Conservation (phyloP, 2,888 invertebrate genomes). For the Synanthedon tipuliformis region DNA sequence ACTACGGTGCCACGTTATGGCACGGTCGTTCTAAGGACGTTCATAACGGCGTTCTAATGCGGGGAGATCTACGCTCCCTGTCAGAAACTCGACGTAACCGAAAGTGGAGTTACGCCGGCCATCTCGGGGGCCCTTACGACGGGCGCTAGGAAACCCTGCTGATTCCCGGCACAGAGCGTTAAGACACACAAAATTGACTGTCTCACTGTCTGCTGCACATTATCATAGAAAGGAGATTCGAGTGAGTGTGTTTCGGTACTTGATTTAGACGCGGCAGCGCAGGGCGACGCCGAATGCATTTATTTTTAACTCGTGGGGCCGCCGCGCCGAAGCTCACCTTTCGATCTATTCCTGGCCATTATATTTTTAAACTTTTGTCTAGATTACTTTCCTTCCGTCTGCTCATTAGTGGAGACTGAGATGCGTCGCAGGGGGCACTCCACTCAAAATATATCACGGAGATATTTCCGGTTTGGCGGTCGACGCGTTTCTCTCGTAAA, state of each 20-base stretch:
- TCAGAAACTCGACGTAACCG: too few relatives aligned
- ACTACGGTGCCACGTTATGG: too few relatives aligned
- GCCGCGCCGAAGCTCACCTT: constrained; percentile 64
- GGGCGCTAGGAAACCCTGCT: too few relatives aligned
- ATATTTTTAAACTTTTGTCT: constrained; percentile 69
- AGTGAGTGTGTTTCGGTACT: constrained; percentile 9
- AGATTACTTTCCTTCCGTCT: constrained; percentile 66
- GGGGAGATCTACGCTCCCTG: too few relatives aligned
- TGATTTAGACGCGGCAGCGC: constrained; percentile 24
- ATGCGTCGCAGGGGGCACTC: constrained; percentile 66
- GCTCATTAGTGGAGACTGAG: constrained; percentile 68
- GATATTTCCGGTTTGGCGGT: constrained; percentile 49
- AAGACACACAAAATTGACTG: too few relatives aligned
- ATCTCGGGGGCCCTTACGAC: too few relatives aligned
- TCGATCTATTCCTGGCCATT: constrained; percentile 56
- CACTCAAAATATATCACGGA: constrained; percentile 45
- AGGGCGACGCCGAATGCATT: constrained; percentile 31
- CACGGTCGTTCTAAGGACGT: too few relatives aligned
- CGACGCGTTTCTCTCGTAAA: constrained; percentile 26
- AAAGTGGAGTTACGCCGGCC: too few relatives aligned
- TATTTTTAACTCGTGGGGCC: constrained; percentile 62
- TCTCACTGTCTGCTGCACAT: too few relatives aligned
- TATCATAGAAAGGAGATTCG: constrained; percentile 12
- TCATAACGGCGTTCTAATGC: too few relatives aligned
- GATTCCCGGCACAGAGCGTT: too few relatives aligned